phyloP scores from a whole-genome alignment of 2,113 vertebrate genomes.

The Struthio camelus region DNA sequence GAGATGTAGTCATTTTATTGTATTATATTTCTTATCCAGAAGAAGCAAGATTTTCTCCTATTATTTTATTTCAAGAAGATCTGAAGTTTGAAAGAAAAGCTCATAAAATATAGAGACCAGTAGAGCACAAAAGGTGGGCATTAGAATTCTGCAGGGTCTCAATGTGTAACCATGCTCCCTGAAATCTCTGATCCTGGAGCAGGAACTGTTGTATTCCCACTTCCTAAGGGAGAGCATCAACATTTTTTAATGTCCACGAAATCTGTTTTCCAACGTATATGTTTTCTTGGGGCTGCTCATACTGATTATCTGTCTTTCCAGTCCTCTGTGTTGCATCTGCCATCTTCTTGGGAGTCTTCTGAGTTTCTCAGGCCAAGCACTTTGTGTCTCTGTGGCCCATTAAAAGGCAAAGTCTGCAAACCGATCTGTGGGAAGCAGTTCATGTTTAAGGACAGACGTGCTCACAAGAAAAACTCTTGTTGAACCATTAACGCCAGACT shows the following conservation, averaged over 20 bases:
- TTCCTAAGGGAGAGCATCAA: not conserved
- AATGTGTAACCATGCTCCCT: not conserved
- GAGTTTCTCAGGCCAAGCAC: not conserved
- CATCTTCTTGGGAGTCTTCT: not conserved
- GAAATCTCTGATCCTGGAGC: not conserved
- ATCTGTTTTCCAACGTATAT: not conserved
- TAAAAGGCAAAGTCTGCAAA: not conserved
- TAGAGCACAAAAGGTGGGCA: not conserved
- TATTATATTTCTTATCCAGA: not conserved
- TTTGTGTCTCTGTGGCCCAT: not conserved
- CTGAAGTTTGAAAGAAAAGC: not conserved
- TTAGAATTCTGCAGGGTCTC: not conserved
- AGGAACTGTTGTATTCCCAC: not conserved
- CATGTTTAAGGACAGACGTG: not conserved
- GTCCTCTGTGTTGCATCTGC: not conserved
- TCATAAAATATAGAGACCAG: not conserved
- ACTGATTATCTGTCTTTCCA: not conserved
- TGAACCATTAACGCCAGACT: not conserved
- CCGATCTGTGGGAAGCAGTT: not conserved
- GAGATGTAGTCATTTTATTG: not conserved
- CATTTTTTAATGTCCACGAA: not conserved
- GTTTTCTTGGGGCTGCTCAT: not conserved
- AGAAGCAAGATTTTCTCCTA: not conserved
- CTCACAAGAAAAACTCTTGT: not conserved
- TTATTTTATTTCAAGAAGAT: not conserved